Evolutionary conservation across 2,888 invertebrate species (phyloP).

Genomic region (Mythimna loreyi): DNA sequence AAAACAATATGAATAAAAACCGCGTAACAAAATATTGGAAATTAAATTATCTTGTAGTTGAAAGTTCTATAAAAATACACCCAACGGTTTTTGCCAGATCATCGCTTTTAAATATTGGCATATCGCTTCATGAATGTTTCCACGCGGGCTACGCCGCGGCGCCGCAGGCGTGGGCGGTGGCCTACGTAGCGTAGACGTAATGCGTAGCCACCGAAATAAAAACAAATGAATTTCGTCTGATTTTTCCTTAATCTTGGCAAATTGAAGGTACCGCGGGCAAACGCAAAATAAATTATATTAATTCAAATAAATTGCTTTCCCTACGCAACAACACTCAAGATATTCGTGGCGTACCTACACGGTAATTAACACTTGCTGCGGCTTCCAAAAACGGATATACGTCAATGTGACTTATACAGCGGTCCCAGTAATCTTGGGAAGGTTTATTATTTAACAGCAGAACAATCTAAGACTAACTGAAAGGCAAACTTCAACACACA

Average conservation of each 20-base stretch:
- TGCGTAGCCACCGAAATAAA: slow-evolving; percentile 26
- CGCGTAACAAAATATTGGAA: too few species aligned
- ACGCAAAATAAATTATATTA: slow-evolving; percentile 52
- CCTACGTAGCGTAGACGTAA: slow-evolving; percentile 2
- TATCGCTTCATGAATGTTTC: too few species aligned
- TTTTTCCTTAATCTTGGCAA: slow-evolving; percentile 38
- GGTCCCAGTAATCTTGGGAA: neutral
- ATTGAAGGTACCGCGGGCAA: slow-evolving; percentile 20
- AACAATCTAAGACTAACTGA: neutral
- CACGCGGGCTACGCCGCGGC: slow-evolving; percentile 24
- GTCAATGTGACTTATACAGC: slow-evolving; percentile 18
- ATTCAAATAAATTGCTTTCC: slow-evolving; percentile 48
- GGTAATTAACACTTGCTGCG: slow-evolving; percentile 21
- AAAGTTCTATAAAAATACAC: too few species aligned
- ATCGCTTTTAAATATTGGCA: too few species aligned
- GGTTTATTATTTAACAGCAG: slow-evolving; percentile 4
- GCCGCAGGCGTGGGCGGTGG: slow-evolving; percentile 17
- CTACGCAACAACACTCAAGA: slow-evolving; percentile 33
- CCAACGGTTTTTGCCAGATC: too few species aligned
- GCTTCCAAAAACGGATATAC: neutral
- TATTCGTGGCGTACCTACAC: slow-evolving; percentile 13
- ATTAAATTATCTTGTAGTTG: too few species aligned
- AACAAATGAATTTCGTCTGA: slow-evolving; percentile 35
- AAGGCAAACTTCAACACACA: neutral
- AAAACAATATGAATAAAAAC: too few species aligned